Evolutionary conservation across 2,888 invertebrate species (phyloP).

Genomic region (Zonitis immaculata): DNA sequence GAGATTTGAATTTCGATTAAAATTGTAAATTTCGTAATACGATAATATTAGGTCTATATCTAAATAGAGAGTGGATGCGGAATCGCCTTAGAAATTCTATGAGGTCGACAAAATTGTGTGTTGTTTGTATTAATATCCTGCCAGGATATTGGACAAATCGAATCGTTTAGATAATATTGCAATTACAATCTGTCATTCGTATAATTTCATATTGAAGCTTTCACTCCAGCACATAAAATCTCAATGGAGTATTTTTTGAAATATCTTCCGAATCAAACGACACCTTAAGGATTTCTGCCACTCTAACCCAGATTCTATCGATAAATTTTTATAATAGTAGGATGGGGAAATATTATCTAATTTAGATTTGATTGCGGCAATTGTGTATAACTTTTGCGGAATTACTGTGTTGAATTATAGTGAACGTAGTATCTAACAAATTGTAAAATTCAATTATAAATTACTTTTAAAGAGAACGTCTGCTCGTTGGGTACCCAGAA

Average conservation of each 20-base stretch:
- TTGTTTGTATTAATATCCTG: conserved; percentile 12
- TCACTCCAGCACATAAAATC: neutral
- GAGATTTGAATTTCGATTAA: neutral
- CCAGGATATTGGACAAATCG: conserved; percentile 11
- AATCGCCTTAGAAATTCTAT: no score
- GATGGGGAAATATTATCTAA: neutral
- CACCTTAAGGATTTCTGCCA: no score
- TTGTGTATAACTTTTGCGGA: no score
- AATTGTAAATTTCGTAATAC: no score
- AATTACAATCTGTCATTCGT: conserved; percentile 7
- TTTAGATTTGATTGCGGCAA: neutral
- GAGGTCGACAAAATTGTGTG: conserved; percentile 6
- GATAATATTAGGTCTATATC: no score
- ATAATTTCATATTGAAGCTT: conserved; percentile 6
- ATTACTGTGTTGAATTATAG: neutral
- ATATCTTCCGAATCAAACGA: neutral
- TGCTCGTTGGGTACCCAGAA: no score
- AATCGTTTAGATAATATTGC: conserved; percentile 1
- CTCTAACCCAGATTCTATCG: neutral
- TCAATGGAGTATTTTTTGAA: neutral
- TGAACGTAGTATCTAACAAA: conserved; percentile 29
- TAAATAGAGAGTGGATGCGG: no score
- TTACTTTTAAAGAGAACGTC: no score
- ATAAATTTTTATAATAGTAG: neutral
- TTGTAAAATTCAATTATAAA: conserved; percentile 38